Evolutionary conservation across 2,888 invertebrate genomes (phyloP), one percentile per base, ranked within the genome.

Genomic region (Diabrotica balteata): DNA sequence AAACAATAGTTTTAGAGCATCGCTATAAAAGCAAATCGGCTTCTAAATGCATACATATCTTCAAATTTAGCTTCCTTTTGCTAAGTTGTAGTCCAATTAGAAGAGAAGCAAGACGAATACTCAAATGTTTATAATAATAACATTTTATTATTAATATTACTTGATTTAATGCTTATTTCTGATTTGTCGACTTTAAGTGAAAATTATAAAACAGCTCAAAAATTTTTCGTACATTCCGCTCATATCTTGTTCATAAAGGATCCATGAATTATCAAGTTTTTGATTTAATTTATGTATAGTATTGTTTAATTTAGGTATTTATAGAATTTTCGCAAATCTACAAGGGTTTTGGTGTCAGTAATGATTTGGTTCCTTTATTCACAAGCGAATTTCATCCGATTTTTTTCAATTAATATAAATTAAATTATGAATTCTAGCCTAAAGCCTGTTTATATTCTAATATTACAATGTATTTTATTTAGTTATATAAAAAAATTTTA

Each of bases 361-460:
- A 67, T 60, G 59, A 51, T 59, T 59, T 68, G 71, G 66, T 68
- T 70, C 71, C 71, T 73, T 72, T 72, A 70, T 72, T 63, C 55
- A 70, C 71, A 71, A 70, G 70, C 49, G 61, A 65, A 68, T 65
- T 67, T 51, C 50, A 47, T 51, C 46, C 58, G 51, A 59, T 69
- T 63, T 65, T 67, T 70, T 66, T 66, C 66, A 50, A 69, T 69
- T 75, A 73, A 74, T 73, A 73, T 74, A 67, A 61, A 65, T 68
- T 77, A 76, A 76, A 73, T 75, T 73, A 75, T 71, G 66, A 79
- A 77, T 75, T 79, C 75, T 80, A 80, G 81, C 79, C 82, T 81
- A 79, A 80, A 80, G 79, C 78, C 78, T 83, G 82, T 83, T 82
- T 82, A 82, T 82, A 82, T 80, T 76, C 80, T 80, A 81, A 80